Conservation (phyloP, 2,888 invertebrate genomes). For the Slavum lentiscoides region DNA sequence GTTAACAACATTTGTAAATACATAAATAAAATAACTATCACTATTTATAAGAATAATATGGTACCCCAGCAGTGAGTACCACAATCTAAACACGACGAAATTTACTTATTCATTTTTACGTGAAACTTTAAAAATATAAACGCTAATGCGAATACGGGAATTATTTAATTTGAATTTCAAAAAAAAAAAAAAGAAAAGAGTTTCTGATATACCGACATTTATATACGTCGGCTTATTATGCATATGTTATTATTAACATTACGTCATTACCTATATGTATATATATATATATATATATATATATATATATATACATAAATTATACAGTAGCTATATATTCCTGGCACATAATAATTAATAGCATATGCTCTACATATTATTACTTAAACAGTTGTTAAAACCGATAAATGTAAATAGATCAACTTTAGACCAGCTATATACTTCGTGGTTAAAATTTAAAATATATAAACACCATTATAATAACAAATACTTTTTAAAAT, state of each 20-base stretch:
- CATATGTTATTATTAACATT: constrained; percentile 8
- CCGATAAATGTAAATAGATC: constrained; percentile 1
- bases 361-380: not conserved
- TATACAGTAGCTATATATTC: not conserved
- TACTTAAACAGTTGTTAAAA: constrained; percentile 32
- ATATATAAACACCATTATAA: no score
- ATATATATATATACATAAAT: not conserved
- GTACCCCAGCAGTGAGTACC: no score
- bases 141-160: not conserved
- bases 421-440: not conserved
- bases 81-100: no score
- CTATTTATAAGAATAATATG: no score
- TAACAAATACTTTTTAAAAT: no score
- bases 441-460: no score
- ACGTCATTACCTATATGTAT: not conserved
- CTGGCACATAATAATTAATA: not conserved
- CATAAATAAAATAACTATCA: no score
- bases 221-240: not conserved
- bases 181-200: constrained; percentile 16
- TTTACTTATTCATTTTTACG: no score
- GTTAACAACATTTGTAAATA: no score
- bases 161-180: not conserved
- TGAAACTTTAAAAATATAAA: not conserved
- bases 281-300: no score
- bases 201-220: constrained; percentile 1